Base-by-base conservation (phyloP, 2,888 invertebrate genomes). In the Coleophora deauratella region DNA sequence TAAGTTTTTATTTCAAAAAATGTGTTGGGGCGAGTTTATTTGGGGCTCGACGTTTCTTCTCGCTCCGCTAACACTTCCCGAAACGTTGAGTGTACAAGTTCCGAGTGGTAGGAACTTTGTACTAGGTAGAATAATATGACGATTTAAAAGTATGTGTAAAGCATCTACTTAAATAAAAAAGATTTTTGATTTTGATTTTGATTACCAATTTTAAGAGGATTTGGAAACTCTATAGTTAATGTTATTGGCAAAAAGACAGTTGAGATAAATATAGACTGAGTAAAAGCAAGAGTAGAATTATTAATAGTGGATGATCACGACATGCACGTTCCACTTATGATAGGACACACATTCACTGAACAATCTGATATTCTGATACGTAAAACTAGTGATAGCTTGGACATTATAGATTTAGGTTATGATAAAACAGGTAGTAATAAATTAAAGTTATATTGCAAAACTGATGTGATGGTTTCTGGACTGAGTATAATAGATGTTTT, bases 321-420 rank as follows among this genome's bases (percentile, higher is more conserved):
- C 9, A 38, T 45, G 33, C 40, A 35, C 2, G 9, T 28, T 9
- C 38, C 45, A n/a, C 3, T 45, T 8, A 32, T 45, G 30, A 38
- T 45, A 15, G 45, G 45, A 1, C 42, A 45, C 21, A 40, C 34
- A 10, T 45, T 42, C 34, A 42, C 42, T 1, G 45, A 45, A 30
- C 45, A 38, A 9, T 27, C 45, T 9, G 42, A 45, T 32, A 15
- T 46, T 1, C 7, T 38, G 1, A 32, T 46, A 1, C 9, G 15
- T 1, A 46, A 46, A 11, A 43, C 43, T 10, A 35, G 38, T 9
- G 38, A 40, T 9, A 11, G 14, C 10, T 37, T 45, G 15, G 27
- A 34, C 12, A 37, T 45, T 32, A 33, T 34, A 9, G 21, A 21
- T 13, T 12, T 11, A 12, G 33, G 36, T 0, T 36, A 38, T 12